Evolutionary conservation across 2,797 vertebrate species (phyloP).

Genomic region (Saxicola maurus): DNA sequence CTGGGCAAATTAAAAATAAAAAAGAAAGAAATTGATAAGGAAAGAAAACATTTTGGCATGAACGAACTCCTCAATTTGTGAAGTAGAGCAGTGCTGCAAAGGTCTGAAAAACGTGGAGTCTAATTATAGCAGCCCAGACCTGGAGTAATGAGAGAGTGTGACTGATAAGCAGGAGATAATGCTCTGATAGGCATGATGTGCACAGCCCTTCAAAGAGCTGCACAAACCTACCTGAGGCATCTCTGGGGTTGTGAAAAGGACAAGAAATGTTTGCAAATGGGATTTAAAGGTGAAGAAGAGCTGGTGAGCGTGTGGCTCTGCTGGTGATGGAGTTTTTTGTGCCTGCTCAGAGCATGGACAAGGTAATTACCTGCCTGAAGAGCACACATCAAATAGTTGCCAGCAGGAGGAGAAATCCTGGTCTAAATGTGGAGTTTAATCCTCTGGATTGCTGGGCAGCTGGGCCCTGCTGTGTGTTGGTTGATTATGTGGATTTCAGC

Average conservation of each 20-base stretch:
- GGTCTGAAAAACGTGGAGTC: not conserved
- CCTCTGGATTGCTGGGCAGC: not conserved
- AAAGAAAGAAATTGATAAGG: not conserved
- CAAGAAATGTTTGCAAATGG: not conserved
- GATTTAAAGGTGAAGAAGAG: not conserved
- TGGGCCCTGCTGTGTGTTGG: not conserved
- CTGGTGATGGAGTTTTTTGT: not conserved
- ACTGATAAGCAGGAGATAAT: constrained; percentile 1
- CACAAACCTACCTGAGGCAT: not conserved
- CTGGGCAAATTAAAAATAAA: constrained; percentile 34
- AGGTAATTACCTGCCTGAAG: not conserved
- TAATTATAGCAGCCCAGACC: not conserved
- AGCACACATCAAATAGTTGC: not conserved
- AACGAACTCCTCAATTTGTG: not conserved
- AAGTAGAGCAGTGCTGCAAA: not conserved
- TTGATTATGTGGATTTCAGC: not conserved
- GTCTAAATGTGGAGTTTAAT: not conserved
- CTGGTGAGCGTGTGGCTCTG: accelerated
- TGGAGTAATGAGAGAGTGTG: not conserved
- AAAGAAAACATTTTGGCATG: constrained; percentile 4
- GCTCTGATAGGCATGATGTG: not conserved
- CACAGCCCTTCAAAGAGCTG: not conserved
- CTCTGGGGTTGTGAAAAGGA: not conserved
- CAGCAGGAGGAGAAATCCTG: not conserved
- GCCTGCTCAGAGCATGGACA: not conserved